Evolutionary conservation across 2,113 vertebrate species (phyloP), one percentile per base, ranked within the genome.

Genomic region (Formicarius rufipectus): DNA sequence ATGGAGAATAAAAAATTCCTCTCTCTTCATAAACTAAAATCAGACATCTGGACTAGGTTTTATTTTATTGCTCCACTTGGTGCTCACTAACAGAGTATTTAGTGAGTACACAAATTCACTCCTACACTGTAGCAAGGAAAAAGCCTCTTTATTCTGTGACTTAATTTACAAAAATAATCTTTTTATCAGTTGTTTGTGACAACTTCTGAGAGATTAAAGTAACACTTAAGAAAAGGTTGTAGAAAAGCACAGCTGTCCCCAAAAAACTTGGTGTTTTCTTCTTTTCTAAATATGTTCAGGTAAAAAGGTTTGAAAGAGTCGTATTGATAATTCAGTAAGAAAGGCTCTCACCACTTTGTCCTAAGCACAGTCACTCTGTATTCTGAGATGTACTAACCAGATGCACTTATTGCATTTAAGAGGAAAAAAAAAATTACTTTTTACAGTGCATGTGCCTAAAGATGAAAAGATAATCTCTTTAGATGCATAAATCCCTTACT

Each of bases 391-490:
- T 13, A 85, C 64, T 92, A 83, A 90, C 82, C 68, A 91, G 84
- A 90, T 88, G 75, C 55, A 77, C 63, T 95, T 19, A 78, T 44
- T 1, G 7, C 49, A 62, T 72, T 78, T 76, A 74, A 90, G 49
- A 67, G 35, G 2, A 37, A 60, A 88, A 28, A 76, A 60, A 45
- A 64, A 42, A 42, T 42, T 44, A 44, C 75, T 37, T 83, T 86
- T 69, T 69, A 75, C 35, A 71, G 31, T 58, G 28, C 59, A 79
- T 74, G 75, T 78, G 75, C 89, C 90, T 87, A 47, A 85, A 96
- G 95, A 93, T 89, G 75, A 89, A 94, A 87, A 93, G 72, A 89
- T 95, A 85, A 92, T 88, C 90, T 89, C 87, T 88, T 90, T 33
- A 96, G 90, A 74, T 96, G 74, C 39, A 73, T 45, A 97, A 95